Percentiles rank a stretch among this genome's conserved stretches.
Conservation (phyloP, 2,888 invertebrate genomes). For the Petrophora chlorosata region DNA sequence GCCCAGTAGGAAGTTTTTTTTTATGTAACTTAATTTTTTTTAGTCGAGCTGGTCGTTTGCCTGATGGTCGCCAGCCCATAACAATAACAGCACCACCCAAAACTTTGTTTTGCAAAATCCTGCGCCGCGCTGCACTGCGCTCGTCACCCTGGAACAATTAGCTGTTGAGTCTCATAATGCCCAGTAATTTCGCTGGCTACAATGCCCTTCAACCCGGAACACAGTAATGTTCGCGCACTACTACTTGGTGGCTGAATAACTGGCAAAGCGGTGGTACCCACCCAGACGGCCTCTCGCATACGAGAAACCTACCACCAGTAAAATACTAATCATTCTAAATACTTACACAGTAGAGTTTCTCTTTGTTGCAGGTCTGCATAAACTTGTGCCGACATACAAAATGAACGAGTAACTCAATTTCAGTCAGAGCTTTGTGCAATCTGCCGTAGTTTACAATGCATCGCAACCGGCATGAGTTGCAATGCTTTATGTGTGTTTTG, state of each 20-base stretch:
- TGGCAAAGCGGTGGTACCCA: not conserved
- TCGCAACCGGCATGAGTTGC: conserved; percentile 2
- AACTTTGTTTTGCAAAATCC: no score
- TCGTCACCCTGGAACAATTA: no score
- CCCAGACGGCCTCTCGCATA: not conserved
- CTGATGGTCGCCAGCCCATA: no score
- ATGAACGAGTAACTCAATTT: conserved; percentile 18
- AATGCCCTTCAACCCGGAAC: no score
- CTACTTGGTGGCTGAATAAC: not conserved
- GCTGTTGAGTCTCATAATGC: no score
- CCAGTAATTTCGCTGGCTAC: no score
- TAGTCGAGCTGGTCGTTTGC: no score
- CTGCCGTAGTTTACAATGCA: conserved; percentile 17
- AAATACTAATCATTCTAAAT: not conserved
- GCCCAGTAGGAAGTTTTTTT: no score
- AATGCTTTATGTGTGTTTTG: conserved; percentile 2
- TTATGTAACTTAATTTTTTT: no score
- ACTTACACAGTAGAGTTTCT: not conserved
- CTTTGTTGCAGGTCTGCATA: not conserved
- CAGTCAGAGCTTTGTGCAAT: conserved; percentile 22
- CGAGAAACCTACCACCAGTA: not conserved
- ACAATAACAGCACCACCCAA: no score
- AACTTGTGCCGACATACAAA: conserved; percentile 8
- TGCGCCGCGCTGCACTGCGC: no score
- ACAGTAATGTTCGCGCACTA: no score